Evolutionary conservation across 2,113 vertebrate species (phyloP).

Genomic region (Mohoua ochrocephala): DNA sequence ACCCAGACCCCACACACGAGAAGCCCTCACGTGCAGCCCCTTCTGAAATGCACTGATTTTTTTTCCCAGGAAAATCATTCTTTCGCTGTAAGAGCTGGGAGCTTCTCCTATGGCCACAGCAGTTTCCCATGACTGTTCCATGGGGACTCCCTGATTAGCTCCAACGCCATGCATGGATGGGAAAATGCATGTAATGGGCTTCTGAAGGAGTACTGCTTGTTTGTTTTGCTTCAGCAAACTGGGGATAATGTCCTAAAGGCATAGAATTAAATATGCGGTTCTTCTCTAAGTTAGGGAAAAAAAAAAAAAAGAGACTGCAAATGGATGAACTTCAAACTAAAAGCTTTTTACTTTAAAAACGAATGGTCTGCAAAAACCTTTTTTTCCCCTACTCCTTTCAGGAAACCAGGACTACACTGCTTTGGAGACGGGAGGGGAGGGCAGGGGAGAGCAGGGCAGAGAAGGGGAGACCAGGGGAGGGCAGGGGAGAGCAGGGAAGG

Average conservation of each 20-base stretch:
- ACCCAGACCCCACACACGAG: fast-evolving
- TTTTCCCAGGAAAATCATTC: not conserved
- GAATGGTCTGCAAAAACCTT: not conserved
- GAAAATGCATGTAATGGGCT: not conserved
- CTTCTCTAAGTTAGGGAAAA: not conserved
- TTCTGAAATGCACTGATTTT: not conserved
- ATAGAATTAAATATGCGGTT: not conserved
- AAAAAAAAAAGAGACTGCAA: not conserved
- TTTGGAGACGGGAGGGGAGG: not conserved
- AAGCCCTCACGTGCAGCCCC: fast-evolving
- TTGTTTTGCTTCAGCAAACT: not conserved
- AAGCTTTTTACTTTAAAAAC: not conserved
- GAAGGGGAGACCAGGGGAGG: no score
- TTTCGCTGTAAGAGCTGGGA: not conserved
- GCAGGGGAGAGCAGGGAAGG: not conserved
- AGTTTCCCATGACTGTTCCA: not conserved
- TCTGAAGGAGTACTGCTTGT: not conserved
- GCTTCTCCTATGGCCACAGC: not conserved
- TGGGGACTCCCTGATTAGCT: not conserved
- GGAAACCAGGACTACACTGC: not conserved
- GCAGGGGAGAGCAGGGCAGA: no score
- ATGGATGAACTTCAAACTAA: not conserved
- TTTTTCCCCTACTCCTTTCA: not conserved
- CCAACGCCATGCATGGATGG: not conserved
- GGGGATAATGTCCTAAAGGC: not conserved